A percentile compares a stretch with the other conserved stretches of the same genome.
Conservation (phyloP, 2,113 vertebrate species). For the Stigmatopora nigra region DNA sequence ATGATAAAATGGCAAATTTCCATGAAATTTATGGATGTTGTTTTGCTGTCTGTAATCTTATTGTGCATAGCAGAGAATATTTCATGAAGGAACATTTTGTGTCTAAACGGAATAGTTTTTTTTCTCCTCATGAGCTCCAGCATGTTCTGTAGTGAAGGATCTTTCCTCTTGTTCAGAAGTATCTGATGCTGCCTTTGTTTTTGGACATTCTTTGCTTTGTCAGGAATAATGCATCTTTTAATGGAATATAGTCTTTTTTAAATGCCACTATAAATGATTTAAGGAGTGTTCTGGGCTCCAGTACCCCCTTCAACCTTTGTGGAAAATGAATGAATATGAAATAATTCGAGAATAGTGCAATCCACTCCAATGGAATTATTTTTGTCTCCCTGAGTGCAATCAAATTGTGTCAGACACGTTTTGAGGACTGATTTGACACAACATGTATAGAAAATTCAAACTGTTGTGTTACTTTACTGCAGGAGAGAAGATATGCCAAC, state of each 20-base stretch:
- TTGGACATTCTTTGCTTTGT: constrained; percentile 27
- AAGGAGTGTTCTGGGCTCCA: not conserved
- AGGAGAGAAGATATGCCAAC: not conserved
- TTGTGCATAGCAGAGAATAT: not conserved
- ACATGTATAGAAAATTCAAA: not conserved
- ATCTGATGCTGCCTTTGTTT: constrained; percentile 42
- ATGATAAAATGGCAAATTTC: constrained; percentile 1
- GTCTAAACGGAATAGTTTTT: not conserved
- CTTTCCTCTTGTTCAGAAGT: not conserved
- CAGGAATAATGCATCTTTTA: constrained; percentile 4
- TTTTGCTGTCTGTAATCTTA: constrained; percentile 1
- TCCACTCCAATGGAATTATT: constrained; percentile 36
- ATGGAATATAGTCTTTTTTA: constrained; percentile 25
- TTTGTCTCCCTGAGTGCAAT: constrained; percentile 10
- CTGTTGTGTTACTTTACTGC: not conserved
- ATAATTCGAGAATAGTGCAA: constrained; percentile 49
- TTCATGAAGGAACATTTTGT: not conserved
- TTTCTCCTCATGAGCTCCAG: not conserved
- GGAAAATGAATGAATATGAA: not conserved
- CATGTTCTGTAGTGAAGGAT: not conserved
- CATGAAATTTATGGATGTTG: not conserved
- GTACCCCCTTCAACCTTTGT: too few species aligned
- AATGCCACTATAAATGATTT: constrained; percentile 43
- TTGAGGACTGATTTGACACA: not conserved
- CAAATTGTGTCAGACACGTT: not conserved